Evolutionary conservation across 2,888 invertebrate species (phyloP), one percentile per base, ranked within the genome.

Genomic region (Idaea biselata): DNA sequence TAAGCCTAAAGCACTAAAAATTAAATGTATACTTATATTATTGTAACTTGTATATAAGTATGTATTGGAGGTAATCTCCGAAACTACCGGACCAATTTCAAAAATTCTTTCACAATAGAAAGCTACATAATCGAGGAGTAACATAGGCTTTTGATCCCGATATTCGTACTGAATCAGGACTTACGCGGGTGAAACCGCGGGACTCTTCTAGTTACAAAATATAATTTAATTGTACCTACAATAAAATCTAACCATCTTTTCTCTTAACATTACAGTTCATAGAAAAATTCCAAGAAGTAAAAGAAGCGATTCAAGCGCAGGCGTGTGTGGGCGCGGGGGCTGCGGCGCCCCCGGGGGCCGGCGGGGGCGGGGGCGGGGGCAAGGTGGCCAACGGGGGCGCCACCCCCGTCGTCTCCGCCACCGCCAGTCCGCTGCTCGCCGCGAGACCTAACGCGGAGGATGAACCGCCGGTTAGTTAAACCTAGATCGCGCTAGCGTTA

Each of bases 231-330:
- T 5, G 4, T 16, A 55, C 7, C n/a, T 55, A 16, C 6, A 55
- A 54, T 1, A 14, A n/a, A n/a, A 7, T n/a, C 16, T 16, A 6
- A 16, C 44, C 6, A 55, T 55, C 0, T 55, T 17, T 55, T 8
- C 6, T 55, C 16, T 55, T 6, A 16, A 55, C 5, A 16, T 68
- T 73, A 0, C 92, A 97, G 97, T 99, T 99, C 91, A 98, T 99
- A 77, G 99, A 99, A 87, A 99, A 99, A 90, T 99, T 99, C 89
- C 98, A 98, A 93, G 99, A 99, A 88, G 98, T 99, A 31, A 99
- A 99, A 86, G 99, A 99, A 87, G 97, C 98, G 55, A 98, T 98
- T 16, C 95, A 96, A 78, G 88, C 89, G 16, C 91, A 91, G 70
- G 88, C 88, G 62, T 82, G 85, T 64, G 76, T 80, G 4, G 63